Evolutionary conservation across 2,113 vertebrate genomes (phyloP).

Genomic region (Pachypanchax playfairii): DNA sequence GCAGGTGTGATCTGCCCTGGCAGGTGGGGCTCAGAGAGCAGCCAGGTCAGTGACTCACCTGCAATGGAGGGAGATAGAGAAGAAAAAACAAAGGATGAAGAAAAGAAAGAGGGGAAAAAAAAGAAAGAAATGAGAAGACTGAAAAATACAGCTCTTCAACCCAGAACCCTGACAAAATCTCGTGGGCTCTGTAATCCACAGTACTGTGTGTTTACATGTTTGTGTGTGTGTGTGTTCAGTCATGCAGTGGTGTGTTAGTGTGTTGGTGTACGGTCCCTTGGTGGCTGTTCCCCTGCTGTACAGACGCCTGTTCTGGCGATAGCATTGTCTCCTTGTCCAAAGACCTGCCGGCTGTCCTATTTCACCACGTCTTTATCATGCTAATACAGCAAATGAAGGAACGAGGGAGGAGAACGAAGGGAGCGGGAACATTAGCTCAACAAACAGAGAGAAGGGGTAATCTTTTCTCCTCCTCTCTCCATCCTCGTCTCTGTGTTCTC

Average conservation of each 20-base stretch:
- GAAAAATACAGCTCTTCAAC: too few species aligned
- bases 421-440: slow-evolving; percentile 69
- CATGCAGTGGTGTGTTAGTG: slow-evolving; percentile 23
- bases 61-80: too few species aligned
- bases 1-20: too few species aligned
- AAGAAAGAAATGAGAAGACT: too few species aligned
- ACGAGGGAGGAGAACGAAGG: slow-evolving; percentile 64
- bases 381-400: slow-evolving; percentile 68
- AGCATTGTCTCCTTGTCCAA: slow-evolving; percentile 77
- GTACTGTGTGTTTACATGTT: slow-evolving; percentile 55
- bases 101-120: too few species aligned
- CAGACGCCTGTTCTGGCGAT: slow-evolving; percentile 73
- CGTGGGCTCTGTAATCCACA: slow-evolving; percentile 57
- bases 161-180: too few species aligned
- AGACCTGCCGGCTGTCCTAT: slow-evolving; percentile 77
- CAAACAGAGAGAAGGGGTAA: slow-evolving; percentile 63
- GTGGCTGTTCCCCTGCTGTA: slow-evolving; percentile 60
- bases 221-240: slow-evolving; percentile 37
- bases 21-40: too few species aligned
- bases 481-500: slow-evolving; percentile 47
- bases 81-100: too few species aligned
- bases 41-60: too few species aligned
- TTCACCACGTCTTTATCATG: slow-evolving; percentile 77
- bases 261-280: slow-evolving; percentile 48
- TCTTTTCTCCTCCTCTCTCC: slow-evolving; percentile 60